Base-by-base conservation (phyloP, 30 jellyfish, hydroid and myxozoan genomes). In the Cassiopea xamachana region DNA sequence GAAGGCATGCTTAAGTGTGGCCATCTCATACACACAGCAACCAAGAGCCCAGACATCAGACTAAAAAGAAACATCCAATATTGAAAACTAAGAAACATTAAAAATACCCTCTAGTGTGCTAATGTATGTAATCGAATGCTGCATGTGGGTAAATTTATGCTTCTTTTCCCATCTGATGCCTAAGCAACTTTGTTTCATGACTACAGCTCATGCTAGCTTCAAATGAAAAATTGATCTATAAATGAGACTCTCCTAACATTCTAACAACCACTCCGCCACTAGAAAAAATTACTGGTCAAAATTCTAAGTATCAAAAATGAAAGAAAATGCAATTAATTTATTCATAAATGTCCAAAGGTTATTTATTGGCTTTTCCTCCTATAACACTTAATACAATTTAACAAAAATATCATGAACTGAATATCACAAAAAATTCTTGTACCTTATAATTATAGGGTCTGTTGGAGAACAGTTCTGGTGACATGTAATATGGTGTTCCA, bases 1-100 rank as follows among this genome's bases (percentile, higher is more conserved):
- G 75, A 95, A 95, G 15, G 99, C 99, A 87, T 95, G 99, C 90
- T 95, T 95, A 18, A 95, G 90, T 18, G 99, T 91, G 19, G 98
- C 19, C 99, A 95, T 95, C 83, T 95, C 99, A 64, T 91, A 95
- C 2, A 95, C 97, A 64, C 99, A 95, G 79, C 99, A 95, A 27
- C 99, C 99, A 70, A 95, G 98, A 18, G 99, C 99, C 99, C 99
- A 95, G 43, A 95, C 96, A 69, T 95, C 99, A 7, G 99, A 95
- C 93, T 95, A 75, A 48, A 89, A 75, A 39, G 6, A 17, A 55
- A 10, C 7, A 3, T 6, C 12, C 2, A 64, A 44, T 60, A 48
- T 3, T 16, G 46, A 80, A 7, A 45, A 27, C 44, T 18, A 44
- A 67, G 46, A 13, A 17, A 67, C 77, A 83, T 2, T 10, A 3